Evolutionary conservation across 2,113 vertebrate genomes (phyloP).

Genomic region (Dryoscopus gambensis): DNA sequence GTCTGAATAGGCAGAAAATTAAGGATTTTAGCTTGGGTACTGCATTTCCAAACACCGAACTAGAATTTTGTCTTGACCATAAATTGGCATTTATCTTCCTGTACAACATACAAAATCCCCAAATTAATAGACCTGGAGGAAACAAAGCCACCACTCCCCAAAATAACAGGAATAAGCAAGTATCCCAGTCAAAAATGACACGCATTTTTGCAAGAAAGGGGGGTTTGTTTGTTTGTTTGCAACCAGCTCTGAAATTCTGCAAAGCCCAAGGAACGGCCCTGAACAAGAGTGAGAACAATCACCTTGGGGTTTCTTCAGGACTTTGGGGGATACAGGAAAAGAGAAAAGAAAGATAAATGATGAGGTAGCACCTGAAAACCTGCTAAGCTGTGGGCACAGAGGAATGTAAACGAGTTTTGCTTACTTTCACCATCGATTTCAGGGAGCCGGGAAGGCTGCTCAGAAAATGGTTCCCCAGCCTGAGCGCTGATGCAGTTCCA

Average conservation of each 20-base stretch:
- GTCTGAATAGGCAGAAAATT: neutral
- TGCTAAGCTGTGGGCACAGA: neutral
- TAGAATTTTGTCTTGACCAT: neutral
- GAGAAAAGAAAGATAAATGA: neutral
- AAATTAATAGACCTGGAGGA: neutral
- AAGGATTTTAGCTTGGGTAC: neutral
- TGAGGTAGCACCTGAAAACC: neutral
- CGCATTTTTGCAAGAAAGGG: neutral
- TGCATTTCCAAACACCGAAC: neutral
- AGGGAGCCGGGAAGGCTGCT: neutral
- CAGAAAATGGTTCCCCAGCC: neutral
- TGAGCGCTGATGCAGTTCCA: neutral
- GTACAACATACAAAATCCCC: neutral
- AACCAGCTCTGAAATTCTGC: neutral
- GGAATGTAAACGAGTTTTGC: neutral
- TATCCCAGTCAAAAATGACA: neutral
- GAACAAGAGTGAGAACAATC: rapidly evolving
- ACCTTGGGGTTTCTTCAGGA: neutral
- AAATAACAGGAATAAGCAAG: neutral
- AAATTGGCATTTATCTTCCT: neutral
- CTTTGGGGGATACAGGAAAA: neutral
- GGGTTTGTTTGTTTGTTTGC: neutral
- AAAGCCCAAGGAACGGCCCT: rapidly evolving
- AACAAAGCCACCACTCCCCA: neutral
- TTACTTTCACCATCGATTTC: neutral